Evolutionary conservation across 2,888 invertebrate species (phyloP).

Genomic region (Dermolepida albohirtum): DNA sequence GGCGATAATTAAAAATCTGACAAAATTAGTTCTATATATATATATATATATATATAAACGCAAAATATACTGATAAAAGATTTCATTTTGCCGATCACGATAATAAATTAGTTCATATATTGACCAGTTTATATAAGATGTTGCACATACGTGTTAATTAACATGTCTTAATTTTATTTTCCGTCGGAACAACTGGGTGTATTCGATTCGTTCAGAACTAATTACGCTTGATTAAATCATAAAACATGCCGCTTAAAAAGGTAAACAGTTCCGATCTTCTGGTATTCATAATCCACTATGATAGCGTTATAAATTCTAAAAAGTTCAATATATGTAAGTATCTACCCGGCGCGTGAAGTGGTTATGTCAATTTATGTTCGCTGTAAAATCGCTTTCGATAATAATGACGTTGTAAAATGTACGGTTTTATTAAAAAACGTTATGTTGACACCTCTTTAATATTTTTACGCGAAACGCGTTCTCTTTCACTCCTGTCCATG

Average conservation of each 20-base stretch:
- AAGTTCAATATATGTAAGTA: conserved; percentile 1
- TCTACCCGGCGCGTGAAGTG: conserved; percentile 13
- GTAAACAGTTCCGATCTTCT: conserved; percentile 13
- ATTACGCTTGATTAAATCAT: conserved; percentile 31
- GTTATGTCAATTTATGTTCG: conserved; percentile 38
- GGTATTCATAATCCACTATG: too few relatives aligned
- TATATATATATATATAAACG: too few relatives aligned
- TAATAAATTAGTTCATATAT: too few relatives aligned
- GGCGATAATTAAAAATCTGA: too few relatives aligned
- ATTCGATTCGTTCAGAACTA: conserved; percentile 10
- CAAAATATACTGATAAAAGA: too few relatives aligned
- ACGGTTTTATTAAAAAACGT: conserved; percentile 43
- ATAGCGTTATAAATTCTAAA: too few relatives aligned
- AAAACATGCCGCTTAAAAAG: conserved; percentile 13
- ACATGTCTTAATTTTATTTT: conserved; percentile 33
- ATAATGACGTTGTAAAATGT: conserved; percentile 41
- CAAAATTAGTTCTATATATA: too few relatives aligned
- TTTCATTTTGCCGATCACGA: too few relatives aligned
- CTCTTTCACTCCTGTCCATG: too few relatives aligned
- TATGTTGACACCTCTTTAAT: conserved; percentile 43
- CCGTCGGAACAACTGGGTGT: not conserved
- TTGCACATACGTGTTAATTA: conserved; percentile 21
- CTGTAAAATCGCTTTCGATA: conserved; percentile 39
- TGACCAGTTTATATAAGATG: too few relatives aligned
- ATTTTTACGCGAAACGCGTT: conserved; percentile 27